A percentile compares a stretch with the other conserved stretches of the same genome.
Conservation (phyloP, 2,888 invertebrate genomes). For the Torymus tubicola region DNA sequence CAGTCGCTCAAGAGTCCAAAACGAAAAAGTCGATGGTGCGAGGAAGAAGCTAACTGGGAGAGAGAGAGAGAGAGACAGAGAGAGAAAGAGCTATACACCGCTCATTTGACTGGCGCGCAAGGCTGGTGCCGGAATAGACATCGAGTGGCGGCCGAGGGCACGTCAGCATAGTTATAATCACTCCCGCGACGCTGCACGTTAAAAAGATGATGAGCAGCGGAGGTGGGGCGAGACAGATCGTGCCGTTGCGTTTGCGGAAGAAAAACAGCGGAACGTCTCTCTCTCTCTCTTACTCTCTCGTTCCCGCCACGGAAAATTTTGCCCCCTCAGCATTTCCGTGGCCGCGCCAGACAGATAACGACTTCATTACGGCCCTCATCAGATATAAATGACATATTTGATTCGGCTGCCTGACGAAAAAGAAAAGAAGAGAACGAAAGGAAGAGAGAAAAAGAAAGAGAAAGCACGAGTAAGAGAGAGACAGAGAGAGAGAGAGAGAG, state of each 20-base stretch:
- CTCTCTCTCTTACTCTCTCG: not conserved
- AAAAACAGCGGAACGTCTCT: constrained; percentile 35
- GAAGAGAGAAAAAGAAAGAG: no score
- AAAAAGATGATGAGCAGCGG: constrained; percentile 12
- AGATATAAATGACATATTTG: constrained; percentile 73
- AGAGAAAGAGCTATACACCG: not conserved
- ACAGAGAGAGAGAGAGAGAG: no score
- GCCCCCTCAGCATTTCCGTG: constrained; percentile 68
- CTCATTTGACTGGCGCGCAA: constrained; percentile 19
- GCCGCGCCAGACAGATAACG: constrained; percentile 65
- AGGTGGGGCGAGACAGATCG: not conserved
- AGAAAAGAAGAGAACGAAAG: no score
- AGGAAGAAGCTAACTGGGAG: not conserved
- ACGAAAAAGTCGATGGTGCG: not conserved
- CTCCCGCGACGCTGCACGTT: not conserved
- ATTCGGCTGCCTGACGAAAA: constrained; percentile 58
- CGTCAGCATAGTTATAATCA: constrained; percentile 12
- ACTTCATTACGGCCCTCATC: constrained; percentile 71
- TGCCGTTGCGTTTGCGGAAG: constrained; percentile 37
- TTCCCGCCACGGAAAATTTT: constrained; percentile 56
- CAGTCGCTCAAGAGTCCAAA: not conserved
- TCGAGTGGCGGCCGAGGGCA: not conserved
- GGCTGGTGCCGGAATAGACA: not conserved
- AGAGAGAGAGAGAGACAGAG: not conserved
- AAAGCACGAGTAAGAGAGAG: no score